These are phyloP conservation scores for Acrobasis suavella DNA, from an alignment of 2,888 invertebrate species.

Conservation along the genomic window DNA sequence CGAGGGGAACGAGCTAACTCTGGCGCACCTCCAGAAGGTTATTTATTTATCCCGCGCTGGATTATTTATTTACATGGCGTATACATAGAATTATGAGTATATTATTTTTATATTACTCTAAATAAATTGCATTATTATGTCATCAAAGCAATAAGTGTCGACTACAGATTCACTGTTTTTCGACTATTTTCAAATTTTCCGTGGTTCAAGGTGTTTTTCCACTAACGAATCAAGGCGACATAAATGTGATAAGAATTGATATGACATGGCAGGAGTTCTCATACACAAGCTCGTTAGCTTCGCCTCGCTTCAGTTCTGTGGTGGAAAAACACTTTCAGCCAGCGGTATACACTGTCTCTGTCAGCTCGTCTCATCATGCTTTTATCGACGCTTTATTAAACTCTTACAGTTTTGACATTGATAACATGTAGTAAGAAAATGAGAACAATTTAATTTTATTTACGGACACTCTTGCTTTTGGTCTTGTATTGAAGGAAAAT, in stretches of 20 bases:
- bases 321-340: background rate
- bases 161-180: constrained; percentile 32
- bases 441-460: constrained; percentile 6
- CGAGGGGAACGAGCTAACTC: constrained; percentile 33
- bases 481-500: background rate
- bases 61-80: constrained; percentile 62
- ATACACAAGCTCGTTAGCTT: too few species aligned
- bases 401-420: constrained; percentile 7
- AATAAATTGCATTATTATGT: constrained; percentile 37
- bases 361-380: constrained; percentile 13
- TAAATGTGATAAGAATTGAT: too few species aligned
- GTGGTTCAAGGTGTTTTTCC: background rate
- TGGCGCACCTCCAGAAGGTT: constrained; percentile 55
- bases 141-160: constrained; percentile 38
- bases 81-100: constrained; percentile 39
- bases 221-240: too few species aligned
- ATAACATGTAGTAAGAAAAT: constrained; percentile 12
- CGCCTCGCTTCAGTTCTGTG: too few species aligned
- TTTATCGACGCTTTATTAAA: constrained; percentile 21
- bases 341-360: constrained; percentile 7
- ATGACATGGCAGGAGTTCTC: too few species aligned
- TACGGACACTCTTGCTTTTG: background rate
- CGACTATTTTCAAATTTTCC: constrained; percentile 25
- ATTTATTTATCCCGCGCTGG: constrained; percentile 59
- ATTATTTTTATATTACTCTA: constrained; percentile 38